Evolutionary conservation across 2,113 vertebrate genomes (phyloP), one percentile per base, ranked within the genome.

Genomic region (Tragelaphus scriptus): DNA sequence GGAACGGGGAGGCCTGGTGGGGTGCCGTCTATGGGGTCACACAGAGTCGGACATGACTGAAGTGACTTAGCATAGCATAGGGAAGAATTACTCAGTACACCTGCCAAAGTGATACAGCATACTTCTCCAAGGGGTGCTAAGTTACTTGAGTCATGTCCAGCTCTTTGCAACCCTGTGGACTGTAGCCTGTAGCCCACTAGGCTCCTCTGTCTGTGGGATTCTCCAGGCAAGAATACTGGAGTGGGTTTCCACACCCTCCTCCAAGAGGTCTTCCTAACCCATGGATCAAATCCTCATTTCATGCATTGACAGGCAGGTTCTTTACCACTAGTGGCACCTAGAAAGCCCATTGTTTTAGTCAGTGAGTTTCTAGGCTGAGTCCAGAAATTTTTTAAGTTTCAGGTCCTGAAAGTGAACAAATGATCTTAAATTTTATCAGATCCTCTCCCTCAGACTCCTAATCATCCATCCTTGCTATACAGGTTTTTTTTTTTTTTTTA

Each of bases 111-210:
- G 6, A 30, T 51, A 44, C 9, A 44, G 53, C 28, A 36, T 71
- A 7, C 16, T 81, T 92, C n/a, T 93, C 59, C 16, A 79, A 44
- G 26, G 21, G 19, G 19, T 40, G 19, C 19, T 40, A 40, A 71
- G 19, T 23, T 71, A 2, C n/a, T 21, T 71, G 17, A 36, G 65
- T 71, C 17, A 0, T 71, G 19, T 12, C n/a, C 68, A 23, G 23
- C n/a, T 71, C 68, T 71, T 71, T 71, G 19, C n/a, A 23, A 40
- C n/a, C n/a, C n/a, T 10, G 6, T 71, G n/a, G 5, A 15, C 13
- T 30, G 13, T 63, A 63, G 28, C 6, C 68, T 36, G 19, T 6
- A 71, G n/a, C 9, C 17, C 0, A 0, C 68, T 4, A 36, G n/a
- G 9, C 10, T 40, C n/a, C 68, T 12, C 19, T 71, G 10, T 40